phyloP scores from a whole-genome alignment of 2,113 vertebrate genomes.

The Chloropsis hardwickii region DNA sequence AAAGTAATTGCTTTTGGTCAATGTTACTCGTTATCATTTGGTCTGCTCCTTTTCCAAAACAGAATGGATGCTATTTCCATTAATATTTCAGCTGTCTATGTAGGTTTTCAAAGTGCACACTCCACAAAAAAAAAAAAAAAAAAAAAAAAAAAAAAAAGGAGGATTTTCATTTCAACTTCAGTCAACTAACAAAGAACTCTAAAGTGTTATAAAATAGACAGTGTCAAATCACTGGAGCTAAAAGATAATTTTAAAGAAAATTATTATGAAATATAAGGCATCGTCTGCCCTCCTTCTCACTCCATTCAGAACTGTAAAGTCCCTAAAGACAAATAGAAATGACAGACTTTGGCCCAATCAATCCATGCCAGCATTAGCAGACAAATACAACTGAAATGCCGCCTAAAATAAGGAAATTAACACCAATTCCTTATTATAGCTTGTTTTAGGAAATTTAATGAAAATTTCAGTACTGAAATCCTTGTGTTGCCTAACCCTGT shows the following conservation, averaged over 20 bases:
- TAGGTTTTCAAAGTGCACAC: conserved; percentile 48
- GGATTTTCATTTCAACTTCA: conserved; percentile 19
- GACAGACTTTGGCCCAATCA: background rate
- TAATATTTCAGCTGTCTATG: conserved; percentile 60
- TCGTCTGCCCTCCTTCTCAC: background rate
- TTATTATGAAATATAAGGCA: background rate
- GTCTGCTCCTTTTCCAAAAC: conserved; percentile 74
- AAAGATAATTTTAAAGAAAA: conserved; percentile 21
- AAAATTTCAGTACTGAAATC: background rate
- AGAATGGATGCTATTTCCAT: conserved; percentile 64
- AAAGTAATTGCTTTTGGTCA: conserved; percentile 95
- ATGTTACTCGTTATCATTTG: conserved; percentile 88
- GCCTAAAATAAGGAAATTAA: background rate
- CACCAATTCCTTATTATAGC: background rate
- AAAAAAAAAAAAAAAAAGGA: background rate
- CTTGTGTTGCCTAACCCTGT: background rate
- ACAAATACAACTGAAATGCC: background rate
- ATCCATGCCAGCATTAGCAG: background rate
- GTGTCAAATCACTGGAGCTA: background rate
- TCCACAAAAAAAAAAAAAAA: too few relatives aligned
- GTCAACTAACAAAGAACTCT: background rate
- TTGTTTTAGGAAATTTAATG: background rate
- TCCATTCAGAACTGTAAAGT: background rate
- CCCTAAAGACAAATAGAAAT: background rate
- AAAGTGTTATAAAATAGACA: background rate